Evolutionary conservation across 1,140 invertebrate genomes (phyloP).

Genomic region (Diorhabda sublineata): DNA sequence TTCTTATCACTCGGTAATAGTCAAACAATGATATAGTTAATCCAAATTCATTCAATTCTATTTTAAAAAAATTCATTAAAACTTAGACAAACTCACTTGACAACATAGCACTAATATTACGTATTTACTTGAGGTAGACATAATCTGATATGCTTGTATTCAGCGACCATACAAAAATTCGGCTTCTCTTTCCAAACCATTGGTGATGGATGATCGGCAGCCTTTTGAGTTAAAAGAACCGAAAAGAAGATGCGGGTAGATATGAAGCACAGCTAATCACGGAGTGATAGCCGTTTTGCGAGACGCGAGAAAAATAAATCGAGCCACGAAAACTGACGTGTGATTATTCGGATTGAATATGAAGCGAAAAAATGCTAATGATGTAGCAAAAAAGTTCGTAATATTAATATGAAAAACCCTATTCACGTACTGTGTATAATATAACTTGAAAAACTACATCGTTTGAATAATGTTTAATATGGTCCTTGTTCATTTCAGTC

Average conservation of each 20-base stretch:
- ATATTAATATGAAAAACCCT: not conserved
- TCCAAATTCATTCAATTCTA: too few relatives aligned
- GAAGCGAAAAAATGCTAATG: not conserved
- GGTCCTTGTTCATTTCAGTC: too few relatives aligned
- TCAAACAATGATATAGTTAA: too few relatives aligned
- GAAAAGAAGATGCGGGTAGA: not conserved
- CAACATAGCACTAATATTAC: not conserved
- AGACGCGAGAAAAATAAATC: not conserved
- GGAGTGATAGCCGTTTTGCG: not conserved
- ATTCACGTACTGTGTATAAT: too few relatives aligned
- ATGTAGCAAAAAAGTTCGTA: not conserved
- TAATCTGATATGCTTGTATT: constrained; percentile 2
- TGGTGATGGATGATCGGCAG: constrained; percentile 1
- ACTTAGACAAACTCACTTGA: too few relatives aligned
- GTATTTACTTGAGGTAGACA: not conserved
- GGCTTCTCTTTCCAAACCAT: not conserved
- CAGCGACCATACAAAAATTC: not conserved
- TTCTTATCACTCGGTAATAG: too few relatives aligned
- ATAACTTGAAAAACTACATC: too few relatives aligned
- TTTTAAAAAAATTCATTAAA: too few relatives aligned
- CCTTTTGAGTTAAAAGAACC: constrained; percentile 2
- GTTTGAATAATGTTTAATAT: too few relatives aligned
- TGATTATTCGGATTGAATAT: not conserved
- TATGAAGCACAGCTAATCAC: not conserved
- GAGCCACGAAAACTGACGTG: not conserved